Conservation (phyloP, 1,140 invertebrate genomes). For the Lerema accius region DNA sequence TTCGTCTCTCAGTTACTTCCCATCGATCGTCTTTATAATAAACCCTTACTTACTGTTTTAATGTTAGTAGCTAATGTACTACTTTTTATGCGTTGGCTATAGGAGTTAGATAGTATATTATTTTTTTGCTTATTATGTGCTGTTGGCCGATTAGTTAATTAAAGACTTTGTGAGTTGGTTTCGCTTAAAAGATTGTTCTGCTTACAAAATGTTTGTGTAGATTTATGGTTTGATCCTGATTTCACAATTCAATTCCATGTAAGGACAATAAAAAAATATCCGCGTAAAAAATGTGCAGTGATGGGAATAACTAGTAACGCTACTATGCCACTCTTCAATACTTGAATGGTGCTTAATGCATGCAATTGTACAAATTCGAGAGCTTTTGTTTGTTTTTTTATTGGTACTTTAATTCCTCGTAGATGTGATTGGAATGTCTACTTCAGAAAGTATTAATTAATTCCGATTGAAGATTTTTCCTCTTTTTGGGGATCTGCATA, state of each 20-base stretch:
- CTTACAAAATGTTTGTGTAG: too few species aligned
- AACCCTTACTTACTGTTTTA: conserved; percentile 14
- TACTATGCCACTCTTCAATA: neutral
- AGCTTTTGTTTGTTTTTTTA: conserved; percentile 24
- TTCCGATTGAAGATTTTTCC: neutral
- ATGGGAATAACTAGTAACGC: too few species aligned
- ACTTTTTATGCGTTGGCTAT: neutral
- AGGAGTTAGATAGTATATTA: too few species aligned
- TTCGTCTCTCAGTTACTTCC: conserved; percentile 36
- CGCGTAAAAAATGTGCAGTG: too few species aligned
- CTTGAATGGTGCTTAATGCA: neutral
- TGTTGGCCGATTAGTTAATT: too few species aligned
- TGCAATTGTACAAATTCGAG: conserved; percentile 10
- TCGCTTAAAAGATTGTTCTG: too few species aligned
- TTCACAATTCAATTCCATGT: too few species aligned
- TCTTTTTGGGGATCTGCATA: neutral
- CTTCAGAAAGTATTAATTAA: conserved; percentile 5
- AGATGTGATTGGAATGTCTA: conserved; percentile 31
- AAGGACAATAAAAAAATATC: too few species aligned
- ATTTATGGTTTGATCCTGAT: too few species aligned
- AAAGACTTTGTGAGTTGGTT: too few species aligned
- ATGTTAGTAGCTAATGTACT: neutral
- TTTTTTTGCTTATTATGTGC: too few species aligned
- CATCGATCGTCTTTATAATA: conserved; percentile 38
- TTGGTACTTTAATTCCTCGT: conserved; percentile 23